These are phyloP conservation scores for Callospermophilus lateralis DNA, from an alignment of 2,113 vertebrate genomes.

Conservation along the genomic window DNA sequence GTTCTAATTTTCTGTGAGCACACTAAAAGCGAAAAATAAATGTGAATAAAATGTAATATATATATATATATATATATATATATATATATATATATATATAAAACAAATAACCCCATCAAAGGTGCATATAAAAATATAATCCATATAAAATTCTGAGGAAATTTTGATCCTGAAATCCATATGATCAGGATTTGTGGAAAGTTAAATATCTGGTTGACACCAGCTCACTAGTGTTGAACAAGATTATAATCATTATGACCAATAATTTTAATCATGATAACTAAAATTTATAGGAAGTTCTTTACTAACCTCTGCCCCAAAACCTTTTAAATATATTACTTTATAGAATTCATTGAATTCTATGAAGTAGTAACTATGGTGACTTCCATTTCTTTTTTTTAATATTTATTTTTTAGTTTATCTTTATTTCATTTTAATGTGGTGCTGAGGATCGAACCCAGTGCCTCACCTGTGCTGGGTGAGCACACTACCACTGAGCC, in stretches of 20 bases:
- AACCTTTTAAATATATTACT: background rate
- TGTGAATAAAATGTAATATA: no score
- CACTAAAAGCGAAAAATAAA: no score
- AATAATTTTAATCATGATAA: background rate
- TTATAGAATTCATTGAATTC: background rate
- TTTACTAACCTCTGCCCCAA: background rate
- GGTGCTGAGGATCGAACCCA: no score
- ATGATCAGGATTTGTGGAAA: background rate
- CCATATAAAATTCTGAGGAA: background rate
- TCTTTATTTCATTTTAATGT: no score
- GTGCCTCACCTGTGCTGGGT: no score
- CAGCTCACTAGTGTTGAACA: background rate
- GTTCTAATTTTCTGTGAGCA: no score
- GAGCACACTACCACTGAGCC: no score
- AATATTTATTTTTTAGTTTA: no score
- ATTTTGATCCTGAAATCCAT: background rate
- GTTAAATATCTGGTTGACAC: background rate
- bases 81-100: no score
- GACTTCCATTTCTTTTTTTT: background rate
- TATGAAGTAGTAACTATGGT: background rate
- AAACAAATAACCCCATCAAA: slow-evolving; percentile 1
- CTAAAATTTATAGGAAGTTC: background rate
- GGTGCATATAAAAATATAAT: background rate
- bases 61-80: no score
- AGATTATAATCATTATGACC: background rate